These are phyloP conservation scores for Odobenus rosmarus DNA, from an alignment of 2,113 vertebrate genomes.

Conservation along the genomic window DNA sequence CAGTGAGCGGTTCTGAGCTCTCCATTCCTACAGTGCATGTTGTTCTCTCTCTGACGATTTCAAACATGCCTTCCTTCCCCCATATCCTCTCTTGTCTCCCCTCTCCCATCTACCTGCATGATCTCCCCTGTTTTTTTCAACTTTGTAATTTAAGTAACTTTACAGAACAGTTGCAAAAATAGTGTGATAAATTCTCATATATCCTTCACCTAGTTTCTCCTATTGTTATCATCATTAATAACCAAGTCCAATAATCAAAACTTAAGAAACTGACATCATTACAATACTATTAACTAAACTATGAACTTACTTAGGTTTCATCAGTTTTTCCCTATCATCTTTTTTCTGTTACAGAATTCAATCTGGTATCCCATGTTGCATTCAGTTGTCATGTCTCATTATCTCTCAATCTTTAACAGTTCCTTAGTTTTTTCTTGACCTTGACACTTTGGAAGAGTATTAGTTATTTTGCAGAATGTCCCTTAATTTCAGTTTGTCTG, in stretches of 20 bases:
- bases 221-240: neutral
- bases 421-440: neutral
- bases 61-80: neutral
- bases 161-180: constrained; percentile 5
- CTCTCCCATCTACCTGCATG: neutral
- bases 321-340: neutral
- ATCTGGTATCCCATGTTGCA: neutral
- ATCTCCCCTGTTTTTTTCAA: neutral
- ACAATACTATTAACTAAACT: neutral
- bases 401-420: neutral
- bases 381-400: neutral
- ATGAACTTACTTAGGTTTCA: neutral
- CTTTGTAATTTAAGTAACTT: neutral
- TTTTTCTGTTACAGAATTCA: neutral
- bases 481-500: neutral
- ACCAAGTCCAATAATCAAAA: neutral
- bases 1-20: neutral
- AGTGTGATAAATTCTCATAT: neutral
- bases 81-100: neutral
- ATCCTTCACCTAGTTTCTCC: neutral
- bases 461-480: neutral
- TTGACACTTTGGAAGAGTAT: neutral
- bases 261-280: neutral
- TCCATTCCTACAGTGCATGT: neutral
- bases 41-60: neutral